A percentile compares a stretch with the other conserved stretches of the same genome.
Conservation (phyloP, 2,888 invertebrate genomes). For the Hypena proboscidalis region DNA sequence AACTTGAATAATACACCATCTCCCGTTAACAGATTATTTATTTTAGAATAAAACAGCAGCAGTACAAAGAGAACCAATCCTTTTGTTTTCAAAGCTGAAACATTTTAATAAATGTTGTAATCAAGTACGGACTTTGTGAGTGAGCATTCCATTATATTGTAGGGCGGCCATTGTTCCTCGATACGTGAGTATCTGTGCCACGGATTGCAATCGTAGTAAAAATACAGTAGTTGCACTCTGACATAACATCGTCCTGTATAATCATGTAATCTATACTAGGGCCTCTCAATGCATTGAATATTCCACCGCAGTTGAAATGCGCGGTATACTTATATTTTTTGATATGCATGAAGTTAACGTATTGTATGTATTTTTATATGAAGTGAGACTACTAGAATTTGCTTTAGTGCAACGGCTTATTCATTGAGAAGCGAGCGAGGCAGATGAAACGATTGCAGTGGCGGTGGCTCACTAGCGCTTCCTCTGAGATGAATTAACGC, state of each 20-base stretch:
- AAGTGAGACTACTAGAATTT: no score
- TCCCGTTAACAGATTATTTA: constrained; percentile 7
- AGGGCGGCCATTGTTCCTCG: constrained; percentile 10
- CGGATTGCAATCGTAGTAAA: no score
- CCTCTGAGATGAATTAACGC: constrained; percentile 66
- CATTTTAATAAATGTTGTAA: constrained; percentile 3
- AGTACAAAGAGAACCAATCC: constrained; percentile 2
- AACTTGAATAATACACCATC: constrained; percentile 13
- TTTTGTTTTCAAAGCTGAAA: constrained; percentile 5
- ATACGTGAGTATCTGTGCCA: constrained; percentile 17
- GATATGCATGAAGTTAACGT: no score
- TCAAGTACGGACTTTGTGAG: constrained; percentile 7
- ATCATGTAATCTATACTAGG: no score
- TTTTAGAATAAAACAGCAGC: constrained; percentile 11
- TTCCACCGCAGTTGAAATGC: no score
- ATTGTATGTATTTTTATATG: no score
- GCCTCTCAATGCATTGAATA: no score
- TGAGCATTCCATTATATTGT: constrained; percentile 8
- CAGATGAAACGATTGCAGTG: constrained; percentile 34
- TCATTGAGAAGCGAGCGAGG: constrained; percentile 33
- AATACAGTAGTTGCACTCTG: no score
- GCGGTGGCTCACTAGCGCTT: constrained; percentile 47
- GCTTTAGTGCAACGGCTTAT: constrained; percentile 6
- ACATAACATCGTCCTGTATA: no score
- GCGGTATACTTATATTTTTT: no score